phyloP scores from a whole-genome alignment of 2,888 invertebrate species.

The Andricus curvator region DNA sequence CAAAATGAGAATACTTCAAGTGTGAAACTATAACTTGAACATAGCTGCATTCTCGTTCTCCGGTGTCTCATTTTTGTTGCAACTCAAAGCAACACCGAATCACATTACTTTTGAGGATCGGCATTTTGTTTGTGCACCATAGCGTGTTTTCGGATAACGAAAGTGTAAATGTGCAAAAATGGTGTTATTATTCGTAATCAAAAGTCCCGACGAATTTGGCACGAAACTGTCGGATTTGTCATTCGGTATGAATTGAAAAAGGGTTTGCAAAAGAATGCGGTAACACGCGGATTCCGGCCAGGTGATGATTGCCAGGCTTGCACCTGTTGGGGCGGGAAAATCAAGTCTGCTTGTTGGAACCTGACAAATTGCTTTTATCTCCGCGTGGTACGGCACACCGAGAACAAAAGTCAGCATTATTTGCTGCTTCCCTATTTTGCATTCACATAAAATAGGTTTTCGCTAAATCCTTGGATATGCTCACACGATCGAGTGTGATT shows the following conservation, averaged over 20 bases:
- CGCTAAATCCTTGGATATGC: conserved; percentile 38
- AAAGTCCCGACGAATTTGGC: conserved; percentile 12
- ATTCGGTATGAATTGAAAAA: conserved; percentile 17
- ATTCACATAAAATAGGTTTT: conserved; percentile 38
- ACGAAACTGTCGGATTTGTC: conserved; percentile 18
- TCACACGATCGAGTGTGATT: conserved; percentile 34
- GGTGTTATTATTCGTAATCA: conserved; percentile 19
- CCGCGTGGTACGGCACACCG: conserved; percentile 16
- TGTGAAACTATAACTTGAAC: no score
- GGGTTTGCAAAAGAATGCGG: background rate
- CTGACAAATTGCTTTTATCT: conserved; percentile 39
- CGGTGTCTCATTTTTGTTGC: no score
- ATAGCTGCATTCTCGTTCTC: no score
- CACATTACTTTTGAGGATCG: no score
- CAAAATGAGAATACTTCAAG: no score
- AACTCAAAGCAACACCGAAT: no score
- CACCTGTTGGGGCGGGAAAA: conserved; percentile 36
- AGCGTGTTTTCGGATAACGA: background rate
- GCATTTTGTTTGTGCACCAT: no score
- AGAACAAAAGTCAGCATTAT: conserved; percentile 39
- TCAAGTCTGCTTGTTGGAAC: conserved; percentile 36
- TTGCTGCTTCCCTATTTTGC: conserved; percentile 37
- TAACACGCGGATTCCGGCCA: conserved; percentile 17
- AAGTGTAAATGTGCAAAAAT: conserved; percentile 14
- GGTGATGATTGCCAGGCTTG: conserved; percentile 33